These are phyloP conservation scores for Rhinatrema bivittatum DNA, from an alignment of 2,797 vertebrate genomes.

Conservation along the genomic window DNA sequence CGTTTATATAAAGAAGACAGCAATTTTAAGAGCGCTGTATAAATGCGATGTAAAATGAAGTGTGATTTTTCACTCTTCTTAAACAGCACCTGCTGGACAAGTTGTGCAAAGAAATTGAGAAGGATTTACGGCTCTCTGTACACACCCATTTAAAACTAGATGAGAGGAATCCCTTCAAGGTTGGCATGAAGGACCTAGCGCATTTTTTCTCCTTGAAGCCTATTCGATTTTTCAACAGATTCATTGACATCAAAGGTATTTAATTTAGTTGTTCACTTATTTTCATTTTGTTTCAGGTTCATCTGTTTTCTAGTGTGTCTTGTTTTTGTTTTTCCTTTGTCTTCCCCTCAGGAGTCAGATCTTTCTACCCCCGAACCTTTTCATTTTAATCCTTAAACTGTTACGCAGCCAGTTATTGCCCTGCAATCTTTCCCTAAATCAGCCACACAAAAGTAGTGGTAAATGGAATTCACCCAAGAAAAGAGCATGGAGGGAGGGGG, in stretches of 20 bases:
- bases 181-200: slow-evolving; percentile 93
- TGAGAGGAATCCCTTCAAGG: slow-evolving; percentile 95
- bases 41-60: too few species aligned
- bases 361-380: too few species aligned
- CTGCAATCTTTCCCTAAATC: too few species aligned
- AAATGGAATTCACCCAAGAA: too few species aligned
- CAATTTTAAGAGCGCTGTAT: too few species aligned
- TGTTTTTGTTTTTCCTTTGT: background rate
- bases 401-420: too few species aligned
- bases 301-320: background rate
- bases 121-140: slow-evolving; percentile 92
- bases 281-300: background rate
- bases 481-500: too few species aligned
- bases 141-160: slow-evolving; percentile 95
- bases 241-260: slow-evolving; percentile 95
- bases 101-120: slow-evolving; percentile 96
- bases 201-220: slow-evolving; percentile 94
- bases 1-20: too few species aligned
- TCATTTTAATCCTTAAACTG: too few species aligned
- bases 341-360: too few species aligned
- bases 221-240: slow-evolving; percentile 92
- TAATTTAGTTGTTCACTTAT: background rate
- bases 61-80: too few species aligned
- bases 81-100: slow-evolving; percentile 93
- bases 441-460: too few species aligned